These are phyloP conservation scores for Montipora cactus DNA, from an alignment of 64 coral and sea anemone species.

Conservation along the genomic window DNA sequence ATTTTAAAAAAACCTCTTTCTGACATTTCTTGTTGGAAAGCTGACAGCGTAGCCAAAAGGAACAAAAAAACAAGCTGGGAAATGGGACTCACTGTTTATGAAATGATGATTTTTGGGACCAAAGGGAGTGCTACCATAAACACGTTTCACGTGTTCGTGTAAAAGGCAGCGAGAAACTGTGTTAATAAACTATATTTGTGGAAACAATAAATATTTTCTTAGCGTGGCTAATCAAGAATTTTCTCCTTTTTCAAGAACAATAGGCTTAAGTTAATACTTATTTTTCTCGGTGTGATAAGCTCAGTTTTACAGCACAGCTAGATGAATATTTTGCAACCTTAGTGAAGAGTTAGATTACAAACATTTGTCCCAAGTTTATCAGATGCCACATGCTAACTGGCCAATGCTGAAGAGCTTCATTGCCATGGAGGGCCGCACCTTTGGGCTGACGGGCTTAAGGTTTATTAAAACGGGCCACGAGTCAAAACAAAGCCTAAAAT, in stretches of 20 bases:
- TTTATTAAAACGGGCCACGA: conserved; percentile 9
- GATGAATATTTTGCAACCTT: background rate
- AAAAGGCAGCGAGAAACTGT: background rate
- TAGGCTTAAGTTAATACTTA: background rate
- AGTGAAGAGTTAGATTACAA: background rate
- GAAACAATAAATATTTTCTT: background rate
- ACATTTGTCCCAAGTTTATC: background rate
- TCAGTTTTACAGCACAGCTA: background rate
- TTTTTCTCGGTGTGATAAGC: background rate
- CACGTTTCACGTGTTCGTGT: background rate
- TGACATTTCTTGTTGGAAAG: background rate
- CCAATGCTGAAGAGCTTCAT: background rate
- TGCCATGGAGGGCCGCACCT: background rate
- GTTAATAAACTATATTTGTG: background rate
- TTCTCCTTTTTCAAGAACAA: conserved; percentile 19
- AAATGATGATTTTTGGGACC: background rate
- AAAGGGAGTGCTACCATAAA: background rate
- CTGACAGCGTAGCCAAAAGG: background rate
- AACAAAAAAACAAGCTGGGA: conserved; percentile 3
- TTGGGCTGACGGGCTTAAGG: background rate
- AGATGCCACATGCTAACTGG: background rate
- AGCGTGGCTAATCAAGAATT: background rate
- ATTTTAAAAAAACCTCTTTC: background rate
- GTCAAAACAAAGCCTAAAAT: conserved; percentile 51
- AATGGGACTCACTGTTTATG: conserved; percentile 25